Percentiles rank a stretch among this genome's conserved stretches.
Evolutionary conservation across 2,113 vertebrate genomes (phyloP).

Genomic region (Corythornis vintsioides): DNA sequence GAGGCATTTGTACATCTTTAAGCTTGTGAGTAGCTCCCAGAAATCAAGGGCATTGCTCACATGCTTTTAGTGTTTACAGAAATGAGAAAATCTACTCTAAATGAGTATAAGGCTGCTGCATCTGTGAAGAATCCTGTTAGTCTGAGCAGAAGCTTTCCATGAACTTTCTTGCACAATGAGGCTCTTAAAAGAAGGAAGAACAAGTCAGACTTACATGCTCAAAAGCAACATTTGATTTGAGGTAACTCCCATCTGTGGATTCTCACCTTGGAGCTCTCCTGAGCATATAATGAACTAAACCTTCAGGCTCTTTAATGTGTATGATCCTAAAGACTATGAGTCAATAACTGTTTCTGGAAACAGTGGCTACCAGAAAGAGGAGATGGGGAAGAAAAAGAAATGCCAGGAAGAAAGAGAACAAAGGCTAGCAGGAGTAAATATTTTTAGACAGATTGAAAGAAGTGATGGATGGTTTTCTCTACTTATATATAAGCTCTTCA

Average conservation of each 20-base stretch:
- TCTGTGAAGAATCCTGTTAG: accelerated
- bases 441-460: neutral
- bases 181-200: neutral
- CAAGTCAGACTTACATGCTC: neutral
- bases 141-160: neutral
- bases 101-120: neutral
- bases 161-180: neutral
- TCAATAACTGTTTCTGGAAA: neutral
- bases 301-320: neutral
- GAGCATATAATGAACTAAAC: accelerated
- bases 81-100: neutral
- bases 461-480: slow-evolving; percentile 17
- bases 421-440: neutral
- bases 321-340: neutral
- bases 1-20: neutral
- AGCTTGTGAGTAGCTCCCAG: neutral
- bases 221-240: neutral
- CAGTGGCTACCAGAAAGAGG: neutral
- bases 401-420: neutral
- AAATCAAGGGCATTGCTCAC: slow-evolving; percentile 5
- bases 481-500: slow-evolving; percentile 18
- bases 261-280: neutral
- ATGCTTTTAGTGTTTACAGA: neutral
- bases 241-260: neutral
- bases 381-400: neutral